phyloP scores from a whole-genome alignment of 2,797 vertebrate species.

The Perdix hodgsoniae region DNA sequence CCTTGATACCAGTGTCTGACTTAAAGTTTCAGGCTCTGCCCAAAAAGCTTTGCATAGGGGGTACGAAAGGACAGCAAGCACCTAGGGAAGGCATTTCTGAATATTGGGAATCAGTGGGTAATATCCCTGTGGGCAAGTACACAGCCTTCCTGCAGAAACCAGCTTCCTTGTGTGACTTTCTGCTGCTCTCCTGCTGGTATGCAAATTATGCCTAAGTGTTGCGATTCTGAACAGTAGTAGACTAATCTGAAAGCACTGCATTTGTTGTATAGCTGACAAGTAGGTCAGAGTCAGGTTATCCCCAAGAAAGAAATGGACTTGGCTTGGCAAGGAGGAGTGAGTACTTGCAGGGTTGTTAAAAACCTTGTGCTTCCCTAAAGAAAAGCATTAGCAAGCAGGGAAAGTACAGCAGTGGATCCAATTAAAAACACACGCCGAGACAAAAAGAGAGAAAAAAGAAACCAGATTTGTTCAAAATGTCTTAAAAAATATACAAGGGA shows the following conservation, averaged over 20 bases:
- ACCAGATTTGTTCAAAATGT: slow-evolving; percentile 34
- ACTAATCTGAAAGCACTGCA: slow-evolving; percentile 31
- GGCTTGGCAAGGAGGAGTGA: slow-evolving; percentile 20
- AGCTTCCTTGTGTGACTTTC: not conserved
- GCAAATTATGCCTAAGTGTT: not conserved
- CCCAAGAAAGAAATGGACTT: slow-evolving; percentile 54
- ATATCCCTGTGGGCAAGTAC: not conserved
- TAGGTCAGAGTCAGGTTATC: slow-evolving; percentile 59
- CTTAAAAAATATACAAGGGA: slow-evolving; percentile 62
- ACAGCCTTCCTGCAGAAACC: not conserved
- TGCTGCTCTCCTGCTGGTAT: not conserved
- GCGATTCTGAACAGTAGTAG: slow-evolving; percentile 38
- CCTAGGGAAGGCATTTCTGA: accelerated
- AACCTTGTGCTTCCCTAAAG: slow-evolving; percentile 54
- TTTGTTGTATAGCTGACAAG: slow-evolving; percentile 40
- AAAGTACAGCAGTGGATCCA: slow-evolving; percentile 29
- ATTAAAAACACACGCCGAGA: slow-evolving; percentile 43
- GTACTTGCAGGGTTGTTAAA: slow-evolving; percentile 48
- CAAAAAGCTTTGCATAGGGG: not conserved
- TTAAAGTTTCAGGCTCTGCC: not conserved
- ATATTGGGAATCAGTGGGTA: not conserved
- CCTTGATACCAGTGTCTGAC: not conserved
- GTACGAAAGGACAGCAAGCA: not conserved
- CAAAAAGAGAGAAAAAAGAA: slow-evolving; percentile 41
- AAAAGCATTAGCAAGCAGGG: slow-evolving; percentile 41